Base-by-base conservation (phyloP, 2,888 invertebrate genomes). In the Malthinus seriepunctatus region DNA sequence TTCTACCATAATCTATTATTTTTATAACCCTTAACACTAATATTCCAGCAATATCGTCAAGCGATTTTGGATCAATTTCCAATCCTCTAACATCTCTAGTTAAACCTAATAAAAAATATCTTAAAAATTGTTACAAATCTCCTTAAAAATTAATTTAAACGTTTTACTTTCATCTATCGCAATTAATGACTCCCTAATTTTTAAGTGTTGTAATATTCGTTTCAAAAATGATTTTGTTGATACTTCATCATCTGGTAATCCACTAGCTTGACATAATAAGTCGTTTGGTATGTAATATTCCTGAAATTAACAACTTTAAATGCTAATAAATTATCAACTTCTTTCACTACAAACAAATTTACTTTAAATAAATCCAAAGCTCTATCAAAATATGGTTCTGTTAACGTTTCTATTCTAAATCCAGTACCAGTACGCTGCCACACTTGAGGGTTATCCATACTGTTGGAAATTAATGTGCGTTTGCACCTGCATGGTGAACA, bases 321-420 rank as follows among this genome's bases (percentile, higher is more conserved):
- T 23, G 3, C 23, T 23, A 23, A 23, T 23, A 23, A 23, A 23
- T 23, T 23, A 23, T 23, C 2, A 23, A 23, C 5, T 23, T 23
- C 23, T 23, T 23, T 2, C 23, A 5, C 23, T 5, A 23, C 23
- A 23, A 23, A 23, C 11, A 42, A 42, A 42, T 23, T 42, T 11
- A 53, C 31, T 15, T 39, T 8, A 32, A 42, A 50, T 33, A 37
- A 14, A 15, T 32, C 9, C 34, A 37, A 48, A 8, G 32, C 37
- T 14, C 15, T 8, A n/a, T 49, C 15, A 33, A 32, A 55, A 32
- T 39, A 12, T 5, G 66, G 60, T 7, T 72, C 67, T 54, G 70
- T 68, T 15, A 78, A 50, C 63, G 78, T 78, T 60, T 73, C 69
- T 35, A 78, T 75, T 56, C 66, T 67, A 45, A 76, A 71, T 3